phyloP scores from a whole-genome alignment of 2,113 vertebrate species.

The Leucopsar rothschildi region DNA sequence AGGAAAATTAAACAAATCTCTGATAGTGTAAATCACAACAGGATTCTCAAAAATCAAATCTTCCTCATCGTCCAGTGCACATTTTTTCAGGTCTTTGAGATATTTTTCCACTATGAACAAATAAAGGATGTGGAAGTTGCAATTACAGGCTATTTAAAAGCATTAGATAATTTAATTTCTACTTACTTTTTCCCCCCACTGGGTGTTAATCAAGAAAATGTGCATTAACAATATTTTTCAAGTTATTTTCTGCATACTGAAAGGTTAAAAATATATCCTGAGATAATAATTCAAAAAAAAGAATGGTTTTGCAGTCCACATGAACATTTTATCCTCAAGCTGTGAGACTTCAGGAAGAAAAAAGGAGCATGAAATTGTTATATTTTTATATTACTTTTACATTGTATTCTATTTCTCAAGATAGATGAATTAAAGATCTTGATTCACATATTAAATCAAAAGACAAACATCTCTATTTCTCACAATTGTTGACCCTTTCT shows the following conservation, averaged over 20 bases:
- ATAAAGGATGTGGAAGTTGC: not conserved
- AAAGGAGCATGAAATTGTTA: not conserved
- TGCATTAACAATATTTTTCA: not conserved
- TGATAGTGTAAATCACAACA: not conserved
- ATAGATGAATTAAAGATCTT: not conserved
- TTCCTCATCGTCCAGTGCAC: not conserved
- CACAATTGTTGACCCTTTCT: fast-evolving
- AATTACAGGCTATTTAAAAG: not conserved
- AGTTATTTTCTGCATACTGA: not conserved
- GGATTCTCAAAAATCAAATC: not conserved
- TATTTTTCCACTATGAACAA: not conserved
- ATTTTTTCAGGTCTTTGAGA: not conserved
- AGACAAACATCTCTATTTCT: not conserved
- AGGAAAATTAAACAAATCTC: not conserved
- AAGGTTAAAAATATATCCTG: not conserved
- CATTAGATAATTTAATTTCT: not conserved
- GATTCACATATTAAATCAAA: not conserved
- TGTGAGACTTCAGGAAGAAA: not conserved
- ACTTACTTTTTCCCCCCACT: not conserved
- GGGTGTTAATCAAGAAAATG: not conserved
- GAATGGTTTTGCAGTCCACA: not conserved
- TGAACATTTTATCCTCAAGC: not conserved
- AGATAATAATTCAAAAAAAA: not conserved
- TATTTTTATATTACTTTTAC: not conserved
- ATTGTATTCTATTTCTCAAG: not conserved